These are phyloP conservation scores for Altica lythri DNA, from an alignment of 2,888 invertebrate genomes.

Conservation along the genomic window DNA sequence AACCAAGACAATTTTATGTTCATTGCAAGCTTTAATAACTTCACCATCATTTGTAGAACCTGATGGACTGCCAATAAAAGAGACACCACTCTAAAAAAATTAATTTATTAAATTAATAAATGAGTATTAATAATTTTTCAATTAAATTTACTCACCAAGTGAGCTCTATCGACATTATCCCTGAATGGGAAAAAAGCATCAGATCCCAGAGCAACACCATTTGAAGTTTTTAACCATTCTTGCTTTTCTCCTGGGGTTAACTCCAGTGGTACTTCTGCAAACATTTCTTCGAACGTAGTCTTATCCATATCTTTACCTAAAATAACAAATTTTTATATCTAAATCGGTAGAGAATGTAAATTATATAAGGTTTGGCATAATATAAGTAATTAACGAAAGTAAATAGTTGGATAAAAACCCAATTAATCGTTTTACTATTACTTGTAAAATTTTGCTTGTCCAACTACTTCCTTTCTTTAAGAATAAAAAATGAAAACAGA, in stretches of 20 bases:
- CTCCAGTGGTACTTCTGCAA: constrained; percentile 73
- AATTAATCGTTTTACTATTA: too few relatives aligned
- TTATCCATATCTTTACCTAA: constrained; percentile 80
- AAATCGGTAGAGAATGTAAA: too few relatives aligned
- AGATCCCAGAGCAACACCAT: constrained; percentile 84
- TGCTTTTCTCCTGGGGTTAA: constrained; percentile 70
- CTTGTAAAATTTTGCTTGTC: too few relatives aligned
- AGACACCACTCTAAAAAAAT: constrained; percentile 82
- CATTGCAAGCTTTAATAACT: constrained; percentile 89
- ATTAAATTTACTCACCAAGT: constrained; percentile 66
- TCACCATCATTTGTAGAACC: constrained; percentile 93
- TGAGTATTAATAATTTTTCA: background rate
- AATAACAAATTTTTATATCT: too few relatives aligned
- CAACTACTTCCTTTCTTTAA: too few relatives aligned
- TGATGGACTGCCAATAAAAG: constrained; percentile 89
- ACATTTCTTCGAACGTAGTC: constrained; percentile 74
- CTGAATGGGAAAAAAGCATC: constrained; percentile 99
- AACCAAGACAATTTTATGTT: constrained; percentile 83
- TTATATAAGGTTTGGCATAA: too few relatives aligned
- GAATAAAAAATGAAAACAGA: too few relatives aligned
- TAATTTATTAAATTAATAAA: constrained; percentile 2
- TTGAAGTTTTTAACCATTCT: constrained; percentile 72
- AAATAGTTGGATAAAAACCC: too few relatives aligned
- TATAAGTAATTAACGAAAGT: too few relatives aligned
- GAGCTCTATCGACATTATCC: constrained; percentile 93